phyloP scores from a whole-genome alignment of 2,797 vertebrate species.

The Myoxocephalus aenaeus region DNA sequence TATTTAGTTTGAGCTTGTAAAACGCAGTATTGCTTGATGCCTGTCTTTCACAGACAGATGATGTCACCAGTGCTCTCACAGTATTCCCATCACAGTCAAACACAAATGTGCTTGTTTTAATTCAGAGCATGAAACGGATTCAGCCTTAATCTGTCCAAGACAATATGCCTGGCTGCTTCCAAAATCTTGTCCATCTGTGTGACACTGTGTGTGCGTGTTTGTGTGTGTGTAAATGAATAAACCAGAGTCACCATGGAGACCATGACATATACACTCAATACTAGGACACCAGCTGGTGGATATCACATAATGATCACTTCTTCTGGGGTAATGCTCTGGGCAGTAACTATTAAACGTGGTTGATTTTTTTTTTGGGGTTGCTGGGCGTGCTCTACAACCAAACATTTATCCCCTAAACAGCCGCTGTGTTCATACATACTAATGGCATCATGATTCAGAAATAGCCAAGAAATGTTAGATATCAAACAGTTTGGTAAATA shows the following conservation, averaged over 20 bases:
- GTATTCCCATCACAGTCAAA: constrained; percentile 45
- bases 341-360: constrained; percentile 72
- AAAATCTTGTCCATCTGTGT: constrained; percentile 66
- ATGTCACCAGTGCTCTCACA: constrained; percentile 37
- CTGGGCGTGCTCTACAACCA: constrained; percentile 76
- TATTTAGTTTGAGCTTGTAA: constrained; percentile 32
- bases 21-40: constrained; percentile 19
- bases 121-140: constrained; percentile 57
- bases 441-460: constrained; percentile 39
- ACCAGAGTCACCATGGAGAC: constrained; percentile 66
- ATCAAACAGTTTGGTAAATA: constrained; percentile 24
- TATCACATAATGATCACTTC: constrained; percentile 68
- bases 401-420: constrained; percentile 66
- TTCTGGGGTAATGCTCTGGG: constrained; percentile 64
- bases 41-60: constrained; percentile 35
- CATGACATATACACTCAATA: constrained; percentile 68
- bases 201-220: constrained; percentile 13
- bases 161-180: constrained; percentile 59
- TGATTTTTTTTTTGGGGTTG: constrained; percentile 74
- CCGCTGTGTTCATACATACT: constrained; percentile 44
- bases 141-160: constrained; percentile 54
- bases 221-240: constrained; percentile 37
- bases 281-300: constrained; percentile 69
- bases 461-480: constrained; percentile 26
- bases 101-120: constrained; percentile 63